Conservation (phyloP, 2,888 invertebrate genomes). For the Spodoptera littoralis region DNA sequence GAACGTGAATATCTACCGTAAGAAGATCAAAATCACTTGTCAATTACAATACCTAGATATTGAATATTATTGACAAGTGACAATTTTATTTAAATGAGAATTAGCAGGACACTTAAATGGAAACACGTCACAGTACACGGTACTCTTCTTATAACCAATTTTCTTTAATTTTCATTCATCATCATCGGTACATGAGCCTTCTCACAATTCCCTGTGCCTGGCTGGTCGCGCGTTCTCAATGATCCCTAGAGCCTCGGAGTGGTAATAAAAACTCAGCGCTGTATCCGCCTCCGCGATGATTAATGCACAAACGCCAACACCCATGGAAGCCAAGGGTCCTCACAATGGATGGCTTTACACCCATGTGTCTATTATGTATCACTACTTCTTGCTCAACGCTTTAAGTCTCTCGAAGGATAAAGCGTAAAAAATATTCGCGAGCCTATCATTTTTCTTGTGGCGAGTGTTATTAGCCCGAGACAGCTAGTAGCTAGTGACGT, state of each 20-base stretch:
- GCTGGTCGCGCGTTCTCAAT: slow-evolving; percentile 35
- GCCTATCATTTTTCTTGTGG: background rate
- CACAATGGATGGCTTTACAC: slow-evolving; percentile 59
- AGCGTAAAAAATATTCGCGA: slow-evolving; percentile 6
- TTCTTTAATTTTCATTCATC: too few species aligned
- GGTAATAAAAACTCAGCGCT: slow-evolving; percentile 61
- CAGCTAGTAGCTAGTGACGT: too few species aligned
- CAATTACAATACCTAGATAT: too few species aligned
- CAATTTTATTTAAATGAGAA: too few species aligned
- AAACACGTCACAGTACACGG: too few species aligned
- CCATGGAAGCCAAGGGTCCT: slow-evolving; percentile 56
- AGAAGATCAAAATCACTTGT: too few species aligned
- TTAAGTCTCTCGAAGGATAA: slow-evolving; percentile 32
- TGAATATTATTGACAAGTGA: too few species aligned
- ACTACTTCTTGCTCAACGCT: slow-evolving; percentile 31
- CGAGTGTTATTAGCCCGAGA: background rate
- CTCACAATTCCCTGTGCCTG: background rate
- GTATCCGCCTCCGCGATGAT: slow-evolving; percentile 60
- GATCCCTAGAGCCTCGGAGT: slow-evolving; percentile 57
- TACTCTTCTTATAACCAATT: too few species aligned
- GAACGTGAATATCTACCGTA: too few species aligned
- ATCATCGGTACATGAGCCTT: slow-evolving; percentile 15
- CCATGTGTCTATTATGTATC: slow-evolving; percentile 54
- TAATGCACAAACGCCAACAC: slow-evolving; percentile 60
- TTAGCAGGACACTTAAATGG: too few species aligned